Conservation (phyloP, 2,113 vertebrate species). For the Chloroceryle aenea region DNA sequence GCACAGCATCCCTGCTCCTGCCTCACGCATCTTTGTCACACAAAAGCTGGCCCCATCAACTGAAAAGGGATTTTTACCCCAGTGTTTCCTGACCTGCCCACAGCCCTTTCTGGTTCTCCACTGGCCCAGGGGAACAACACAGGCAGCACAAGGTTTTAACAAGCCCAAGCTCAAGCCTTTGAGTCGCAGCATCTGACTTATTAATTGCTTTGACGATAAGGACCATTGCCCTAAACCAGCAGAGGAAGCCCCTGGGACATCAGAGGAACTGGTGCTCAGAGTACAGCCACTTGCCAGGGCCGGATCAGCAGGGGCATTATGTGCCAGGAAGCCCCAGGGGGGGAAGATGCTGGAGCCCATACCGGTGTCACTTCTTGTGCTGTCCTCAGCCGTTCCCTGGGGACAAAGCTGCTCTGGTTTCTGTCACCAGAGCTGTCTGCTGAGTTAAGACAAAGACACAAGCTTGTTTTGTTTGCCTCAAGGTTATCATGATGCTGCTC, state of each 20-base stretch:
- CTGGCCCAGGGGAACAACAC: neutral
- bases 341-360: neutral
- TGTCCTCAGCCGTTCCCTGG: neutral
- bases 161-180: neutral
- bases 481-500: neutral
- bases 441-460: neutral
- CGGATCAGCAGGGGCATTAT: neutral
- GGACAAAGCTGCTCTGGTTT: neutral
- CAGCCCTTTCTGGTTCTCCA: neutral
- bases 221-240: neutral
- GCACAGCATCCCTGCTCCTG: neutral
- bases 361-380: neutral
- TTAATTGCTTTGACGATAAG: neutral
- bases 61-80: neutral
- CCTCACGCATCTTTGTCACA: neutral
- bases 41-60: neutral
- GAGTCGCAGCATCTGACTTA: neutral
- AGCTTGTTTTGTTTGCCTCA: neutral
- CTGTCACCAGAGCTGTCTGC: neutral
- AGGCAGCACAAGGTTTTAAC: neutral
- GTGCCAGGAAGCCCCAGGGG: neutral
- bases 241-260: neutral
- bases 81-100: neutral
- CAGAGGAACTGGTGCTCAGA: neutral
- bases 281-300: rapidly evolving